Evolutionary conservation across 1,140 invertebrate genomes (phyloP).

Genomic region (Megalopta genalis): DNA sequence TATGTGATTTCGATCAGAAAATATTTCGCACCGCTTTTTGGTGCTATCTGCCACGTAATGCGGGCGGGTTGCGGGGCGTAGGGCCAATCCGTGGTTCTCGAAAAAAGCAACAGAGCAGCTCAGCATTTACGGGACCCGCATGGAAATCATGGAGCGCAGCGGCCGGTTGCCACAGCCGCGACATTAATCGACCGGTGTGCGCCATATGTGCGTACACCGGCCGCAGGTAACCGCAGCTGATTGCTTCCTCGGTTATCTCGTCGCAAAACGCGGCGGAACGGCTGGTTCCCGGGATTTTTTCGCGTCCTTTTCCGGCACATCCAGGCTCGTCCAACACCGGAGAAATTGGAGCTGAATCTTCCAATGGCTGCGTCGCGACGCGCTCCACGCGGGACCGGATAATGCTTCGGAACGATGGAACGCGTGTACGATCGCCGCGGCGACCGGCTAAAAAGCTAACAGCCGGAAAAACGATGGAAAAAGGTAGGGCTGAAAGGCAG

Average conservation of each 20-base stretch:
- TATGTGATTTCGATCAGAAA: too few relatives aligned
- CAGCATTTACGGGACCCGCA: too few relatives aligned
- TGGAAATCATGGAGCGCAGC: conserved; percentile 12
- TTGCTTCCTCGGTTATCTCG: conserved; percentile 22
- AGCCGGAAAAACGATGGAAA: background rate
- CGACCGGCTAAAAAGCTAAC: background rate
- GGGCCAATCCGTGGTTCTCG: too few relatives aligned
- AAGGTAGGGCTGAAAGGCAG: background rate
- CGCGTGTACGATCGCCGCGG: background rate
- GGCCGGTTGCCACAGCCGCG: conserved; percentile 1
- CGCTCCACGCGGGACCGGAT: background rate
- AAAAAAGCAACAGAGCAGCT: too few relatives aligned
- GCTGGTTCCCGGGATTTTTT: background rate
- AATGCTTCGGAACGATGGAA: background rate
- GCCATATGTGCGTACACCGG: conserved; percentile 12
- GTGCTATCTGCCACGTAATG: too few relatives aligned
- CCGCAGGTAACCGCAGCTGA: conserved; percentile 41
- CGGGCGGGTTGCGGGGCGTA: too few relatives aligned
- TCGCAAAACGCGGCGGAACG: conserved; percentile 4
- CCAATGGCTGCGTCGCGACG: background rate
- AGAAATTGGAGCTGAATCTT: background rate
- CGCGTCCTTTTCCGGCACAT: background rate
- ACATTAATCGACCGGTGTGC: conserved; percentile 37
- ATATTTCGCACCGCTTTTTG: too few relatives aligned
- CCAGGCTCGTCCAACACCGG: too few relatives aligned